Evolutionary conservation across 1,140 invertebrate species (phyloP).

Genomic region (Potamilus streckersoni): DNA sequence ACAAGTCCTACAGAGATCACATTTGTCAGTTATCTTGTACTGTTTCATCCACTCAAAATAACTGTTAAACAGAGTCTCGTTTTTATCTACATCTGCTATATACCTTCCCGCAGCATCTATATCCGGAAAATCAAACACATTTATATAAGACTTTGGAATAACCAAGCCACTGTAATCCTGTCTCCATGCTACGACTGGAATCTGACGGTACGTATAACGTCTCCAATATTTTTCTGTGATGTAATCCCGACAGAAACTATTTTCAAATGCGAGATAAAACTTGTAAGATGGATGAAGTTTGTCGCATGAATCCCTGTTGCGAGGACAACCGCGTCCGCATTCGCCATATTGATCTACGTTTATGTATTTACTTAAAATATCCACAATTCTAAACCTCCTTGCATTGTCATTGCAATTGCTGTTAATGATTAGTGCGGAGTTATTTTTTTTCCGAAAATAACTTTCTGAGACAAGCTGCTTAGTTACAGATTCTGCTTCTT

Average conservation of each 20-base stretch:
- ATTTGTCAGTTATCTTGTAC: not conserved
- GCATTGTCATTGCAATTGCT: too few species aligned
- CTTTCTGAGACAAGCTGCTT: too few species aligned
- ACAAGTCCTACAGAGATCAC: not conserved
- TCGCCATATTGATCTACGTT: slow-evolving; percentile 1
- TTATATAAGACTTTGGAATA: not conserved
- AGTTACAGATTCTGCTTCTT: too few species aligned
- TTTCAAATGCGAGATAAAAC: slow-evolving; percentile 6
- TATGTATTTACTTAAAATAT: not conserved
- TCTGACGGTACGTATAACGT: not conserved
- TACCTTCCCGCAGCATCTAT: not conserved
- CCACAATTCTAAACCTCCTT: too few species aligned
- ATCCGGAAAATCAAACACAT: slow-evolving; percentile 1
- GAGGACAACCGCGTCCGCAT: not conserved
- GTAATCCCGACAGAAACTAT: slow-evolving; percentile 5
- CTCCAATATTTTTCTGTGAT: slow-evolving; percentile 4
- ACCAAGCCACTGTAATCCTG: not conserved
- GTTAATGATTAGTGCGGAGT: too few species aligned
- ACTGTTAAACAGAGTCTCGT: not conserved
- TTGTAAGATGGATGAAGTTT: not conserved
- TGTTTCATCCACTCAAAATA: not conserved
- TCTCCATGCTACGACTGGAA: slow-evolving; percentile 2
- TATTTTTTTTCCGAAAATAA: too few species aligned
- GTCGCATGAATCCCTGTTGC: not conserved
- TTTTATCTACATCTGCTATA: not conserved